phyloP scores from a whole-genome alignment of 2,797 vertebrate species.

The Darevskia nairensis region DNA sequence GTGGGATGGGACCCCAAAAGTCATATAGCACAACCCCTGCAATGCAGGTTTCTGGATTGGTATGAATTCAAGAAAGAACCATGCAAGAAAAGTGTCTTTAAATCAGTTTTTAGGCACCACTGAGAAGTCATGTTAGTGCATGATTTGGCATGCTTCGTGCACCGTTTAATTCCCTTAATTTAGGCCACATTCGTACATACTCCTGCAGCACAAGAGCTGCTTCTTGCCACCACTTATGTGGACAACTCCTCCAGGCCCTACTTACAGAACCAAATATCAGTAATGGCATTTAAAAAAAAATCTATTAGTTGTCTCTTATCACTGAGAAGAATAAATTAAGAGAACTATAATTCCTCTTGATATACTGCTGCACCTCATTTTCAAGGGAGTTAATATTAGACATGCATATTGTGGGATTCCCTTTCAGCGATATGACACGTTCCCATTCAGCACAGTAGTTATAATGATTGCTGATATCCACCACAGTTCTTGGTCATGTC shows the following conservation, averaged over 20 bases:
- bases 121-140: not conserved
- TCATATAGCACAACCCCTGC: too few species aligned
- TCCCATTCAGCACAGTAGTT: not conserved
- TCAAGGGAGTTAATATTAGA: not conserved
- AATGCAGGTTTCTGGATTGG: not conserved
- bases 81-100: not conserved
- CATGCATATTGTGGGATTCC: too few species aligned
- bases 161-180: not conserved
- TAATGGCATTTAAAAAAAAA: too few species aligned
- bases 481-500: not conserved
- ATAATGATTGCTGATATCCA: slow-evolving; percentile 3
- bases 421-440: not conserved
- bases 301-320: too few species aligned
- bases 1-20: too few species aligned
- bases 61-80: not conserved
- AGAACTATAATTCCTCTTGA: not conserved
- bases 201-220: not conserved
- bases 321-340: not conserved
- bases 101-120: not conserved
- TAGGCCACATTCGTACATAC: not conserved
- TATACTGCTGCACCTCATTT: not conserved
- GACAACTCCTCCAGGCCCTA: too few species aligned
- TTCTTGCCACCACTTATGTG: not conserved
- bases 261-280: too few species aligned
- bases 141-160: not conserved